phyloP scores from a whole-genome alignment of 2,888 invertebrate genomes.

The Arrhopalites spinosus region DNA sequence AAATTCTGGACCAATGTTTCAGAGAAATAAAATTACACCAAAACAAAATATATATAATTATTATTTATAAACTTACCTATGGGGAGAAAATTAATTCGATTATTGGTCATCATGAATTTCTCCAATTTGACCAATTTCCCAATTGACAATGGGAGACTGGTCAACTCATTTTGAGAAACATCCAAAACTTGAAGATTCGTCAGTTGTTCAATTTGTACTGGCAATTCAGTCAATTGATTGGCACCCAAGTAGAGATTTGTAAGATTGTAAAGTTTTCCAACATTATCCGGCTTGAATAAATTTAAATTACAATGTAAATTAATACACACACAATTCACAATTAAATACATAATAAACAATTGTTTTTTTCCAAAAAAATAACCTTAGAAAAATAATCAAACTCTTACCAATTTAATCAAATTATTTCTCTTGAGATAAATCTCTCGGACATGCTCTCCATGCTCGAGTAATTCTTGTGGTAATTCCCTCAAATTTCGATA shows the following conservation, averaged over 20 bases:
- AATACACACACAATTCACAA: no score
- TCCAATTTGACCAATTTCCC: slow-evolving; percentile 42
- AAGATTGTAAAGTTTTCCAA: slow-evolving; percentile 51
- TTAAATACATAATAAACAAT: no score
- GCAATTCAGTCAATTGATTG: slow-evolving; percentile 50
- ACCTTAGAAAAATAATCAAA: no score
- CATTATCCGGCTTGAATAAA: slow-evolving; percentile 46
- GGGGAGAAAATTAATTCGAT: slow-evolving; percentile 40
- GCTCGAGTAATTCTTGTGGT: slow-evolving; percentile 58
- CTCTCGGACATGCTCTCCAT: slow-evolving; percentile 59
- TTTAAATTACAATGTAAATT: neutral
- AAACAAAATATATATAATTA: no score
- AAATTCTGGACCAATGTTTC: no score
- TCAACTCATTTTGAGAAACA: slow-evolving; percentile 51
- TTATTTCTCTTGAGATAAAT: slow-evolving; percentile 61
- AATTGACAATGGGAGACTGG: slow-evolving; percentile 44
- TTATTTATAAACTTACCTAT: no score
- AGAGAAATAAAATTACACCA: neutral
- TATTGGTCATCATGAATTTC: slow-evolving; percentile 48
- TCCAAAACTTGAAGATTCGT: slow-evolving; percentile 50
- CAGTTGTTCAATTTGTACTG: slow-evolving; percentile 49
- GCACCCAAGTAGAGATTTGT: slow-evolving; percentile 55
- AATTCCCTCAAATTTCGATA: slow-evolving; percentile 59
- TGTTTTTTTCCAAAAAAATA: no score
- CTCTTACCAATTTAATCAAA: slow-evolving; percentile 54